Percentiles rank a stretch among this genome's conserved stretches.
Evolutionary conservation across 2,888 invertebrate genomes (phyloP).

Genomic region (Tipula lateralis): DNA sequence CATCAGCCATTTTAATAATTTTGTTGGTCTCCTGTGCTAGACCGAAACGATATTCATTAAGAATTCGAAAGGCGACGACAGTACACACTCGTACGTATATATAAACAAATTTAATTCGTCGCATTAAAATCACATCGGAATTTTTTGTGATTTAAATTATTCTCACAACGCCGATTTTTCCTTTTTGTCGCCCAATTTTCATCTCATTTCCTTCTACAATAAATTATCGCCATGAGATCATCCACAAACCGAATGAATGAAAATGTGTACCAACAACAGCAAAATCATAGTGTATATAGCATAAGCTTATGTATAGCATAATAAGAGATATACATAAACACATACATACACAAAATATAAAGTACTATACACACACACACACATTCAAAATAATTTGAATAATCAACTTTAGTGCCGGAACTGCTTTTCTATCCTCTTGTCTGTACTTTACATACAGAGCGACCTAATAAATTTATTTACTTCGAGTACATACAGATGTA

Average conservation of each 20-base stretch:
- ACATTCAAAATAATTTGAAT: background rate
- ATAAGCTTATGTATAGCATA: background rate
- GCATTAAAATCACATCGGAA: background rate
- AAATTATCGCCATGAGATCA: background rate
- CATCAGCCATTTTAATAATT: background rate
- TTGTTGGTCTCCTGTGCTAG: background rate
- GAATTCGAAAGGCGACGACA: background rate
- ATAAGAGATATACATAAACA: background rate
- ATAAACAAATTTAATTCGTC: background rate
- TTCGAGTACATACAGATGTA: background rate
- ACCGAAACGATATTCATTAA: background rate
- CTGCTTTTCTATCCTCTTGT: background rate
- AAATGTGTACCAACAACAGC: background rate
- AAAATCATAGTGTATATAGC: no score
- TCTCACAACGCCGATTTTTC: background rate
- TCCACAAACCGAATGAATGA: background rate
- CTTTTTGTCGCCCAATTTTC: background rate
- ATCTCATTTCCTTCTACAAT: background rate
- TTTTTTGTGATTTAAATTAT: background rate
- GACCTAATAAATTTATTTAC: background rate
- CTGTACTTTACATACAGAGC: background rate
- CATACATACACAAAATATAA: background rate
- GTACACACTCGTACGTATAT: background rate
- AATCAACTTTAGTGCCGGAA: background rate
- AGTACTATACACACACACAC: background rate